Percentiles rank a stretch among this genome's conserved stretches.
These are phyloP conservation scores for Chaenogobius annularis DNA, from an alignment of 2,113 vertebrate genomes.

Conservation along the genomic window DNA sequence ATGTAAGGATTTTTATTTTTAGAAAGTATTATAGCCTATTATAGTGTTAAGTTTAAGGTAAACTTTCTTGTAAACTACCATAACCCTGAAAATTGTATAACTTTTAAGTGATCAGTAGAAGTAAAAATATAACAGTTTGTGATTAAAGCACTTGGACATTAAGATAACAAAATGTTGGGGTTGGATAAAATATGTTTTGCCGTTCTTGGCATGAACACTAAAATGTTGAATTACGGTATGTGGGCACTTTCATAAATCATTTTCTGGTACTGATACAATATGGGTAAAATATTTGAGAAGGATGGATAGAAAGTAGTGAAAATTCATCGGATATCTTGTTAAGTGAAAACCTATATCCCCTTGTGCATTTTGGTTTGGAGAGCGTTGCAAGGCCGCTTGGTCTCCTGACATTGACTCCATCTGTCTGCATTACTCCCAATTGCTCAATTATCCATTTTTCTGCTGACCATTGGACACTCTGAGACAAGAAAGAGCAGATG, in stretches of 20 bases:
- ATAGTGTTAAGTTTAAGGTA: too few species aligned
- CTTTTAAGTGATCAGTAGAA: too few species aligned
- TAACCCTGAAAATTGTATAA: too few species aligned
- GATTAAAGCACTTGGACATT: too few species aligned
- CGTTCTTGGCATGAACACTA: neutral
- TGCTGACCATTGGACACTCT: slow-evolving; percentile 44
- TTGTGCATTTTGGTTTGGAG: slow-evolving; percentile 16
- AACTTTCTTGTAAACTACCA: neutral
- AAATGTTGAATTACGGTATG: neutral
- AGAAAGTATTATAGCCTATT: neutral
- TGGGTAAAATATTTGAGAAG: neutral
- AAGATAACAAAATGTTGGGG: too few species aligned
- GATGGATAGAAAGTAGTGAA: slow-evolving; percentile 20
- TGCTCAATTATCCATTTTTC: slow-evolving; percentile 58
- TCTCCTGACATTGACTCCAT: slow-evolving; percentile 52
- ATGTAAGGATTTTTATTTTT: neutral
- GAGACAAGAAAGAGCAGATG: slow-evolving; percentile 35
- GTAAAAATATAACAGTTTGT: too few species aligned
- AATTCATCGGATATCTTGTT: slow-evolving; percentile 20
- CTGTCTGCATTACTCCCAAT: slow-evolving; percentile 54
- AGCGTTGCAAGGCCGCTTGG: slow-evolving; percentile 46
- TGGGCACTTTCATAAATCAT: slow-evolving; percentile 8
- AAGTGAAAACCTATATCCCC: slow-evolving; percentile 23
- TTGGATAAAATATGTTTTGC: too few species aligned
- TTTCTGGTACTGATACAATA: slow-evolving; percentile 6